phyloP scores from a whole-genome alignment of 2,888 invertebrate genomes.

The Hymenopus coronatus region DNA sequence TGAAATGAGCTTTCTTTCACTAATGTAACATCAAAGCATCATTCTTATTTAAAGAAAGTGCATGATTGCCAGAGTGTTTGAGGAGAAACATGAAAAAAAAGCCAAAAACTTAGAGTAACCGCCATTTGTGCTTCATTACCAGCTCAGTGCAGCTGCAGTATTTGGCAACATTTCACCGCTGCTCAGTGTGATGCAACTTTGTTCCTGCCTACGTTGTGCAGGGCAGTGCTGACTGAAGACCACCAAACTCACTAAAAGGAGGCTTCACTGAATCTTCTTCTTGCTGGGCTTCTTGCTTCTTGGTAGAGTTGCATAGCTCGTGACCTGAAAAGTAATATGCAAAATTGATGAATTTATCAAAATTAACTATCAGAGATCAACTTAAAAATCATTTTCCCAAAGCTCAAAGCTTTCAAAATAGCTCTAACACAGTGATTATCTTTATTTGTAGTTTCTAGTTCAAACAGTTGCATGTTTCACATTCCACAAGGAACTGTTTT shows the following conservation, averaged over 20 bases:
- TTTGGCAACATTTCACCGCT: background rate
- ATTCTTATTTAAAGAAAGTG: background rate
- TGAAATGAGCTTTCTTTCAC: background rate
- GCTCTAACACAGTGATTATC: background rate
- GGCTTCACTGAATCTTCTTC: constrained; percentile 54
- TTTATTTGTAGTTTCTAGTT: background rate
- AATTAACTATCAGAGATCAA: background rate
- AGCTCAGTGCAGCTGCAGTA: background rate
- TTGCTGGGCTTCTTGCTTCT: constrained; percentile 70
- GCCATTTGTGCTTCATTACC: background rate
- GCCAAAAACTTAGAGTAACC: background rate
- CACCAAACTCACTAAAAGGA: background rate
- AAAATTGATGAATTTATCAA: background rate
- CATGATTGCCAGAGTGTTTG: background rate
- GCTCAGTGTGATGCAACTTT: background rate
- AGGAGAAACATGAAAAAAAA: background rate
- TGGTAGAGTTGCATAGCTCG: constrained; percentile 69
- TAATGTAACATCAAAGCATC: background rate
- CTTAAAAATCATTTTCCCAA: background rate
- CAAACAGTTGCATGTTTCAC: background rate
- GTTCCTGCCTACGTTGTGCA: background rate
- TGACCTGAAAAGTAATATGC: constrained; percentile 55
- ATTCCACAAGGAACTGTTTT: no score
- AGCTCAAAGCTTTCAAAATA: background rate
- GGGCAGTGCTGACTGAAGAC: background rate